Base-by-base conservation (phyloP, 37 sponge, comb jelly and placozoan genomes). In the Haliclona indistincta region DNA sequence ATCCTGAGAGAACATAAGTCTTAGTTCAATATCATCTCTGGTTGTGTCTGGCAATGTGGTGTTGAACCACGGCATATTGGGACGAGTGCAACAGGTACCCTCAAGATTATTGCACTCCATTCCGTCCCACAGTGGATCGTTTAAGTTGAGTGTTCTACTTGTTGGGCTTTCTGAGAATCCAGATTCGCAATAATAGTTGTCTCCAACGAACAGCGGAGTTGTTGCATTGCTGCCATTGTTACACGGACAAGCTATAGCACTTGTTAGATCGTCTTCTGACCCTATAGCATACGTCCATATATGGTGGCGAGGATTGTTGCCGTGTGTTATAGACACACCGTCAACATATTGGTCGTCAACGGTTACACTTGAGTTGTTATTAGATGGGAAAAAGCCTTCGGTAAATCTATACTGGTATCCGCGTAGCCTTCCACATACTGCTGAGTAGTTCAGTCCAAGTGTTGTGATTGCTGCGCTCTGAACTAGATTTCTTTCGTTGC, bases 31-130 rank as follows among this genome's bases (percentile, higher is more conserved):
- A n/a, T n/a, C n/a, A n/a, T n/a, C n/a, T n/a, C n/a, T n/a, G n/a
- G n/a, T n/a, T n/a, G n/a, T n/a, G n/a, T n/a, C n/a, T n/a, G n/a
- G n/a, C n/a, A n/a, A n/a, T n/a, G n/a, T n/a, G n/a, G n/a, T n/a
- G n/a, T n/a, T n/a, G n/a, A 77, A 77, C 78, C 78, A 77, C 25
- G 78, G 78, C 4, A 66, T 67, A 66, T 19, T 43, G 26, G 28
- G 47, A 45, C 3, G 22, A 35, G 67, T 20, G 36, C 67, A 77
- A 20, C 67, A 77, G 38, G 43, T 26, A 20, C 41, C 51, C 22
- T 25, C 54, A 11, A 58, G 26, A 25, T 67, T 2, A 2, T 61
- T 55, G 66, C 78, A 77, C 15, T 56, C 56, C 26, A 4, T 40
- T 6, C 68, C 56, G 37, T 77, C 68, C n/a, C n/a, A n/a, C n/a